Evolutionary conservation across 2,888 invertebrate species (phyloP).

Genomic region (Morinoia aosen): DNA sequence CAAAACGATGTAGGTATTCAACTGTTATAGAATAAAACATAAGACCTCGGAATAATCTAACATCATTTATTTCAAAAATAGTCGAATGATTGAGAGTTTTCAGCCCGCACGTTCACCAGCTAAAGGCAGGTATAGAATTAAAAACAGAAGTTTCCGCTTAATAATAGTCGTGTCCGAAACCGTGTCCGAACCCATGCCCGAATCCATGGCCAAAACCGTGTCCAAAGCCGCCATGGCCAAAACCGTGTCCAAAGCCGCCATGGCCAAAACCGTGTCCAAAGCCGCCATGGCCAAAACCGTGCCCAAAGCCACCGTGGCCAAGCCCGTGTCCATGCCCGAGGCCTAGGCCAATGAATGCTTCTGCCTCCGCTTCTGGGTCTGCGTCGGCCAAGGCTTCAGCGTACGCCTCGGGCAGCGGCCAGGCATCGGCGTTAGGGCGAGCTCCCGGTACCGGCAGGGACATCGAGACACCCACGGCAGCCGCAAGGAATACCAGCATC

Average conservation of each 20-base stretch:
- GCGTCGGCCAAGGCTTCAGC: background rate
- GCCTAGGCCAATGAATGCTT: background rate
- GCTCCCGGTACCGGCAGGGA: background rate
- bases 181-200: conserved; percentile 18
- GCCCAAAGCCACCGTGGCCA: too few species aligned
- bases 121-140: too few species aligned
- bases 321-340: background rate
- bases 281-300: too few species aligned
- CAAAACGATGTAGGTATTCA: too few species aligned
- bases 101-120: too few species aligned
- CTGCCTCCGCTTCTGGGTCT: background rate
- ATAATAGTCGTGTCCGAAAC: background rate
- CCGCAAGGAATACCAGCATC: background rate
- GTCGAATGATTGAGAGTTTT: too few species aligned
- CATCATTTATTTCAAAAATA: too few species aligned
- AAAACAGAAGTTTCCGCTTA: too few species aligned
- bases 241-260: background rate
- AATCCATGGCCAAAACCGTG: background rate
- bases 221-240: background rate
- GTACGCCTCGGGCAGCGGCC: background rate
- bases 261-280: too few species aligned
- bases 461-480: background rate
- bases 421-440: background rate
- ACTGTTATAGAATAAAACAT: too few species aligned
- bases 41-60: too few species aligned